These are phyloP conservation scores for Conchocele bisecta DNA, from an alignment of 2,888 invertebrate species.

Conservation along the genomic window DNA sequence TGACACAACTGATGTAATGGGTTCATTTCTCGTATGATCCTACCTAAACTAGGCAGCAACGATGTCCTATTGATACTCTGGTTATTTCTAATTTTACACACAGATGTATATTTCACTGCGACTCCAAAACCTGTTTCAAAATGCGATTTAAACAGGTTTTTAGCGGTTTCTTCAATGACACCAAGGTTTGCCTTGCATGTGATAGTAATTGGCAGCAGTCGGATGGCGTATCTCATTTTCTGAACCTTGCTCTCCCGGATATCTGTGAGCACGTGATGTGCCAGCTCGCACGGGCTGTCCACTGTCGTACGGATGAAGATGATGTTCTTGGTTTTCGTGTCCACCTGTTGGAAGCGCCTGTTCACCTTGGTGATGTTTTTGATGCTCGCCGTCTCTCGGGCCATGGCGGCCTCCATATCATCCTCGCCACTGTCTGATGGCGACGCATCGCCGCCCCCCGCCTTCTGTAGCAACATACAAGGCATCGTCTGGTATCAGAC, in stretches of 20 bases:
- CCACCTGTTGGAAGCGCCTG: conserved; percentile 85
- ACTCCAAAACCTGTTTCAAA: conserved; percentile 84
- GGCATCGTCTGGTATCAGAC: too few relatives aligned
- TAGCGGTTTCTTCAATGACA: conserved; percentile 89
- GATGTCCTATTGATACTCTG: conserved; percentile 86
- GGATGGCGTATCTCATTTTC: conserved; percentile 89
- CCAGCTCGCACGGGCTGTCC: conserved; percentile 89
- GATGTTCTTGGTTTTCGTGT: conserved; percentile 92
- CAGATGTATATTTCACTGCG: conserved; percentile 67
- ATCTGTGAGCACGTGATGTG: conserved; percentile 89
- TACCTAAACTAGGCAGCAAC: conserved; percentile 86
- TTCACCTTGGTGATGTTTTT: conserved; percentile 57
- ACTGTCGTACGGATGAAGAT: conserved; percentile 92
- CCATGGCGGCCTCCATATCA: conserved; percentile 80
- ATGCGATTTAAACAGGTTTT: conserved; percentile 87
- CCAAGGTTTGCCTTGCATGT: conserved; percentile 90
- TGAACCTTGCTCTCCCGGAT: conserved; percentile 87
- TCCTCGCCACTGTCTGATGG: conserved; percentile 85
- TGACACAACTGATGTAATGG: conserved; percentile 88
- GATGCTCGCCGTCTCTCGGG: conserved; percentile 74
- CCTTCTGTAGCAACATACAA: too few relatives aligned
- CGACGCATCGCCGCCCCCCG: too few relatives aligned
- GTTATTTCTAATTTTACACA: conserved; percentile 78
- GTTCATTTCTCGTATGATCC: conserved; percentile 87
- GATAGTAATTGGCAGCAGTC: conserved; percentile 91